These are phyloP conservation scores for Glaucomys volans DNA, from an alignment of 2,113 vertebrate genomes.

Conservation along the genomic window DNA sequence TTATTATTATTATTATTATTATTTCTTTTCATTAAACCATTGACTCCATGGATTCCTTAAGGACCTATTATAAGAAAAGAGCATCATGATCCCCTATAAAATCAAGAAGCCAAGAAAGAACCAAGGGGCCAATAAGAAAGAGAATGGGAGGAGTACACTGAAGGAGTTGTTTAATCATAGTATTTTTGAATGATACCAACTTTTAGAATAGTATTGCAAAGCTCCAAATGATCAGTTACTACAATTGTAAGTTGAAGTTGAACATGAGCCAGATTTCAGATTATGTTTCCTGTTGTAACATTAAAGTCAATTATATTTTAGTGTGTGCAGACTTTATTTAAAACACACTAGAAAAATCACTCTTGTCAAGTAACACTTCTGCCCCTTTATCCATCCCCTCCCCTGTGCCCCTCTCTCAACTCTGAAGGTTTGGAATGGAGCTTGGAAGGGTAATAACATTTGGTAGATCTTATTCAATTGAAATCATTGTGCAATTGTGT, in stretches of 20 bases:
- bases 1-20: background rate
- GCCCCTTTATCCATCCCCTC: too few relatives aligned
- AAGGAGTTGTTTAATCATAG: background rate
- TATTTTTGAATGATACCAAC: conserved; percentile 10
- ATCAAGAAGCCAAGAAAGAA: conserved; percentile 31
- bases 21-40: background rate
- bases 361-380: conserved; percentile 53
- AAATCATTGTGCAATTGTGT: conserved; percentile 44
- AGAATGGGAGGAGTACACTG: background rate
- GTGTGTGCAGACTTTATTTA: conserved; percentile 70
- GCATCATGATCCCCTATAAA: background rate
- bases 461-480: conserved; percentile 41
- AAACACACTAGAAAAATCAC: conserved; percentile 58
- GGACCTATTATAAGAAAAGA: background rate
- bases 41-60: background rate
- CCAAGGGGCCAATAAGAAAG: background rate
- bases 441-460: conserved; percentile 44
- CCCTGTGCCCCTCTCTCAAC: background rate
- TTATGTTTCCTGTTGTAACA: conserved; percentile 63
- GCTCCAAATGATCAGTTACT: background rate
- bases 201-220: background rate
- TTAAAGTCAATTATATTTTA: conserved; percentile 69
- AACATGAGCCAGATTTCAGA: conserved; percentile 63
- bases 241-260: conserved; percentile 37
- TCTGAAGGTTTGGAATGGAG: background rate